These are phyloP conservation scores for Urocyon cinereoargenteus DNA, from an alignment of 2,797 vertebrate species.

Conservation along the genomic window DNA sequence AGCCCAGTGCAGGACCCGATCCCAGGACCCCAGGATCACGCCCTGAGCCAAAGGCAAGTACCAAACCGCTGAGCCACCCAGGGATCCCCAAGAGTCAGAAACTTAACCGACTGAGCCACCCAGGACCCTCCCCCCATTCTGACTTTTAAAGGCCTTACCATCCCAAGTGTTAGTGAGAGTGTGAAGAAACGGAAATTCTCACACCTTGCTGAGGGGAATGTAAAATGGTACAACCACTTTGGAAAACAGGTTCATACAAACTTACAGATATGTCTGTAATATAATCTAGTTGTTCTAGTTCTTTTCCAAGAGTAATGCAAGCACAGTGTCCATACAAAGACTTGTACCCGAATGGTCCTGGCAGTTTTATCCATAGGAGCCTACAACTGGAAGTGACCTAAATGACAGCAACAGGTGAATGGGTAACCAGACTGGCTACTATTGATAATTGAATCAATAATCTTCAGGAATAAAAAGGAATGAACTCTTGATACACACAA, in stretches of 20 bases:
- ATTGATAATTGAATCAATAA: not conserved
- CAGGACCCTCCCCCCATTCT: not conserved
- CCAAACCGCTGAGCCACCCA: no score
- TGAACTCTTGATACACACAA: not conserved
- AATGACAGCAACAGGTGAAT: not conserved
- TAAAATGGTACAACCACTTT: not conserved
- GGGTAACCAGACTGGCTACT: not conserved
- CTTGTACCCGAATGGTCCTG: not conserved
- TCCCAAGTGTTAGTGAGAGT: not conserved
- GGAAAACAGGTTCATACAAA: not conserved
- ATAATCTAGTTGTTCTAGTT: not conserved
- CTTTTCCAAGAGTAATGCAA: conserved; percentile 38
- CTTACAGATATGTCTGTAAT: not conserved
- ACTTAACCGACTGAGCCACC: not conserved
- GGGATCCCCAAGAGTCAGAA: not conserved
- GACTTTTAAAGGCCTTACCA: not conserved
- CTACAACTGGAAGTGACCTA: not conserved
- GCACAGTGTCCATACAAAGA: not conserved
- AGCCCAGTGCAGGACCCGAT: no score
- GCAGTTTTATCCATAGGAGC: not conserved
- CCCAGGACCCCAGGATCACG: no score
- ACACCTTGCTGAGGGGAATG: not conserved
- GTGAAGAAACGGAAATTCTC: not conserved
- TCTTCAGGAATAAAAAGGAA: conserved; percentile 33
- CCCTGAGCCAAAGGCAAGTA: no score